Evolutionary conservation across 2,888 invertebrate species (phyloP).

Genomic region (Pherbina coryleti): DNA sequence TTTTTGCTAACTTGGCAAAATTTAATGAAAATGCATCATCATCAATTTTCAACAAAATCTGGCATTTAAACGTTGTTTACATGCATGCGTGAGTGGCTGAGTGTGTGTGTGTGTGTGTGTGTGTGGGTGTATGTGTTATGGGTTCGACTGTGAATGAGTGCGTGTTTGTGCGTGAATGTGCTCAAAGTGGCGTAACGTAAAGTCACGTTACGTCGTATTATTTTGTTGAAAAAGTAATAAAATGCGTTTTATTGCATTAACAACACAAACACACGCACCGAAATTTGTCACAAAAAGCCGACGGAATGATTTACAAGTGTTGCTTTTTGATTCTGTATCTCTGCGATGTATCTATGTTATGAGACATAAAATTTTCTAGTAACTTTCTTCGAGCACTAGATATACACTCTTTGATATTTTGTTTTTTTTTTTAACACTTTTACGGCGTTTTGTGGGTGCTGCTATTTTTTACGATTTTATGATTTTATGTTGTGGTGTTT

Average conservation of each 20-base stretch:
- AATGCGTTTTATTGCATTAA: neutral
- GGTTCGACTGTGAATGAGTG: neutral
- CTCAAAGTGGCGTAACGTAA: neutral
- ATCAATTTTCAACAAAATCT: constrained; percentile 26
- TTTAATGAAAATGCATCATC: constrained; percentile 7
- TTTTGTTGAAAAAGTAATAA: constrained; percentile 43
- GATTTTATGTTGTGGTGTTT: neutral
- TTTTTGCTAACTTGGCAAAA: neutral
- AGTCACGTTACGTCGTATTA: neutral
- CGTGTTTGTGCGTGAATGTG: neutral
- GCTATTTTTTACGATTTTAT: constrained; percentile 8
- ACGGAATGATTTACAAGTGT: constrained; percentile 26
- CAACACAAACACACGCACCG: constrained; percentile 10
- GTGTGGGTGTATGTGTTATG: neutral
- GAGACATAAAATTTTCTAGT: too few relatives aligned
- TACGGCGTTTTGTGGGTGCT: constrained; percentile 6
- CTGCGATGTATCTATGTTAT: too few relatives aligned
- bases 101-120: constrained; percentile 34
- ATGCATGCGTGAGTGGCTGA: constrained; percentile 39
- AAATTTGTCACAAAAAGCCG: constrained; percentile 18
- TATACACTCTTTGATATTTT: neutral
- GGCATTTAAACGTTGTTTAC: constrained; percentile 20
- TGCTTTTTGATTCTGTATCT: neutral
- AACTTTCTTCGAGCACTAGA: too few relatives aligned
- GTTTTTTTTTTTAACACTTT: neutral